phyloP scores from a whole-genome alignment of 2,888 invertebrate genomes.

The Drosophila paracracens region DNA sequence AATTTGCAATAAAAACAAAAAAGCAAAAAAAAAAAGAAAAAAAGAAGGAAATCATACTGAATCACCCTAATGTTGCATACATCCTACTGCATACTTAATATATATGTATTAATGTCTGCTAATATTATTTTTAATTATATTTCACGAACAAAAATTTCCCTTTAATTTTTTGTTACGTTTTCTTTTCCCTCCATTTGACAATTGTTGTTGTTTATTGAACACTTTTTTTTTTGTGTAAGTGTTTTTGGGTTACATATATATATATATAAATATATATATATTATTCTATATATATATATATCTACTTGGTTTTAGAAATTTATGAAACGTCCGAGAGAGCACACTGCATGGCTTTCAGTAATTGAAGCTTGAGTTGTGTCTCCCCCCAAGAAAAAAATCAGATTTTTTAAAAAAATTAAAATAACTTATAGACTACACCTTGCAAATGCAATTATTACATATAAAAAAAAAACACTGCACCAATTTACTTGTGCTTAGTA shows the following conservation, averaged over 20 bases:
- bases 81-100: conserved; percentile 30
- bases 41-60: conserved; percentile 37
- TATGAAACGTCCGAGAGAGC: conserved; percentile 84
- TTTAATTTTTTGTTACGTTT: conserved; percentile 13
- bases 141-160: conserved; percentile 2
- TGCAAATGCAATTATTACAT: conserved; percentile 5
- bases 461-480: conserved; percentile 27
- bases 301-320: conserved; percentile 25
- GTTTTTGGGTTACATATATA: conserved; percentile 18
- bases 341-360: conserved; percentile 85
- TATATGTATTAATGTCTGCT: conserved; percentile 24
- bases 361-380: conserved; percentile 62
- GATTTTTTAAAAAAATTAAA: neutral
- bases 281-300: conserved; percentile 14
- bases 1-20: conserved; percentile 1
- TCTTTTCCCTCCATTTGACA: conserved; percentile 3
- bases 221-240: conserved; percentile 13
- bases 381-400: conserved; percentile 16
- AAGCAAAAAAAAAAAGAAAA: neutral
- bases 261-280: conserved; percentile 11
- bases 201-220: conserved; percentile 25
- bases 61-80: conserved; percentile 59
- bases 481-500: conserved; percentile 26
- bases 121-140: conserved; percentile 21
- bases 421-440: conserved; percentile 24